Evolutionary conservation across 2,797 vertebrate genomes (phyloP).

Genomic region (Alauda arvensis): DNA sequence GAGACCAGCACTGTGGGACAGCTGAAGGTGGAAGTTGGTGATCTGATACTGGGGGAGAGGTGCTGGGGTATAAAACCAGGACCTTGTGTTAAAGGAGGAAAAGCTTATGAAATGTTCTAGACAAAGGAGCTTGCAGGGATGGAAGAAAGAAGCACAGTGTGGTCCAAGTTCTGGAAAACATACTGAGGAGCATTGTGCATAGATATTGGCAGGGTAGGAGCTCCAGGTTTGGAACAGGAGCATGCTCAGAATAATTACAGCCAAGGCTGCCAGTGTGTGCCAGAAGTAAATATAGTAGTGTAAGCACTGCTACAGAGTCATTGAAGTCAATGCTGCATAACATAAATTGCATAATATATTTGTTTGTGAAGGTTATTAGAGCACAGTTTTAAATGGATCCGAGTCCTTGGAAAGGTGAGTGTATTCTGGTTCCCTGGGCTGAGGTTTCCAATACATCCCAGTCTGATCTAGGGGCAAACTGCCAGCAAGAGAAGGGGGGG

Average conservation of each 20-base stretch:
- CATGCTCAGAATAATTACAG: background rate
- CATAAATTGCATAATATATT: constrained; percentile 53
- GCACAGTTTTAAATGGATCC: constrained; percentile 5
- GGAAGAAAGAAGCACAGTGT: background rate
- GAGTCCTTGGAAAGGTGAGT: constrained; percentile 41
- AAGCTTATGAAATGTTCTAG: fast-evolving
- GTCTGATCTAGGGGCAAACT: background rate
- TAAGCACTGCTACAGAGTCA: constrained; percentile 49
- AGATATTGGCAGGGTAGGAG: background rate
- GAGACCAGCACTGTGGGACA: background rate
- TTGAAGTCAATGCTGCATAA: constrained; percentile 46
- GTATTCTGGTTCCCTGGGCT: background rate
- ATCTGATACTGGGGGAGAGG: background rate
- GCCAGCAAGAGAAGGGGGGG: background rate
- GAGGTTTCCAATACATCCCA: background rate
- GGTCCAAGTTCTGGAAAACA: background rate
- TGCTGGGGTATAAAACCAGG: background rate
- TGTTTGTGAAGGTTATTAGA: constrained; percentile 45
- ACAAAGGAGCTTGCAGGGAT: background rate
- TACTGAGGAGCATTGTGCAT: background rate
- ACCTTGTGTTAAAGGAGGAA: background rate
- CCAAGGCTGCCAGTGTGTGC: background rate
- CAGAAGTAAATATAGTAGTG: constrained; percentile 56
- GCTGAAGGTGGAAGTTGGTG: background rate
- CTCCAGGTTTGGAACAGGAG: background rate